Base-by-base conservation (phyloP, 1,140 invertebrate species). In the Tetramorium simillimum region DNA sequence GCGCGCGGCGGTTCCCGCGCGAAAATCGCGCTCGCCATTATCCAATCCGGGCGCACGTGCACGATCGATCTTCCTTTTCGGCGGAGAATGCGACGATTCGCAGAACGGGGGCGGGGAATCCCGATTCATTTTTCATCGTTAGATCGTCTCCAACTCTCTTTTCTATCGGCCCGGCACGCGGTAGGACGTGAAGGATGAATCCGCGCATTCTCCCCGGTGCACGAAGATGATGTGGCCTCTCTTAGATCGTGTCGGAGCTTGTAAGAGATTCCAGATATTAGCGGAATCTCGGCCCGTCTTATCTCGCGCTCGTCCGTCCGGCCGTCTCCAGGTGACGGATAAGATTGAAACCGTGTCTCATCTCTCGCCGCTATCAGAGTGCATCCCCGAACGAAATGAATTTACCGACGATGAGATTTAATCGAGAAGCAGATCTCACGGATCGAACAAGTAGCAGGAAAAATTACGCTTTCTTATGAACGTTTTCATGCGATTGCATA, bases 211-310 rank as follows among this genome's bases (percentile, higher is more conserved):
- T 67, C 49, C 24, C 40, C 62, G 78, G 51, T 86, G 33, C 51
- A 40, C 80, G 58, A 63, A 28, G 70, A 62, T 78, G 58, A 85
- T 72, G 21, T 89, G 89, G 89, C 49, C 81, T 63, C 84, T 90
- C 89, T 90, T 89, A 85, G 56, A 85, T 91, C 90, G 86, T 90
- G 90, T 78, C 40, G 60, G 89, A 89, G 85, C 58, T 58, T 21
- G 58, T 75, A 53, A 40, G n/a, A 56, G 46, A 73, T 86, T 80
- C 21, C 53, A 37, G 82, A 87, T 65, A 77, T 56, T 75, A 56
- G 14, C 28, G 46, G 28, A n/a, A 67, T 72, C n/a, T 53, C 58
- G 10, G 24, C 53, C 40, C 40, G 58, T 53, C 72, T 77, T 78
- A 85, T 76, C 65, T 12, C 58, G 10, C 73, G 33, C 21, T 63